Percentiles rank a stretch among this genome's conserved stretches.
Conservation (phyloP, 2,888 invertebrate genomes). For the Drosophila limbata region DNA sequence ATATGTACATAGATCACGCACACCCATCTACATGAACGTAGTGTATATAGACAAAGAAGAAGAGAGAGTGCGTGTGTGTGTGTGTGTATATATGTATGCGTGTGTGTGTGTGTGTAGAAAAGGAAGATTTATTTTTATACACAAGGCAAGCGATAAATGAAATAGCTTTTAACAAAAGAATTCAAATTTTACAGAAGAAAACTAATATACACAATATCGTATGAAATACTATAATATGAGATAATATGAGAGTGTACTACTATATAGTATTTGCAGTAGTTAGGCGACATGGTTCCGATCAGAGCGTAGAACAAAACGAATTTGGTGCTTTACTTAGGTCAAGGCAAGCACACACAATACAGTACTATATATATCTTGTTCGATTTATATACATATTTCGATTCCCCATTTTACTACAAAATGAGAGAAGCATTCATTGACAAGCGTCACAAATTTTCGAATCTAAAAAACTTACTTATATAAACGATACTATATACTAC, state of each 20-base stretch:
- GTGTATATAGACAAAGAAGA: slow-evolving; percentile 38
- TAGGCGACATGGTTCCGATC: slow-evolving; percentile 35
- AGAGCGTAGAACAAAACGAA: slow-evolving; percentile 32
- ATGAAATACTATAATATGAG: background rate
- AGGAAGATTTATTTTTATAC: slow-evolving; percentile 56
- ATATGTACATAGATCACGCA: slow-evolving; percentile 11
- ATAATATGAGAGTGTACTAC: slow-evolving; percentile 6
- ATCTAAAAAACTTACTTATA: slow-evolving; percentile 11
- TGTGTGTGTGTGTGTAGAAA: slow-evolving; percentile 38
- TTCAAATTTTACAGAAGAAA: slow-evolving; percentile 44
- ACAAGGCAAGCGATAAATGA: slow-evolving; percentile 32
- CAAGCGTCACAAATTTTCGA: slow-evolving; percentile 26
- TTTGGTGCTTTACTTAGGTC: slow-evolving; percentile 53
- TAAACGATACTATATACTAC: slow-evolving; percentile 1
- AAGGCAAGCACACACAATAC: slow-evolving; percentile 14
- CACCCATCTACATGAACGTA: slow-evolving; percentile 10
- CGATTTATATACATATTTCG: background rate
- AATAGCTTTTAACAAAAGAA: slow-evolving; percentile 41
- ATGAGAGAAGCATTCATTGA: background rate
- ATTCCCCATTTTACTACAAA: background rate
- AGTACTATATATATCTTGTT: slow-evolving; percentile 3
- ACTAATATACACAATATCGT: background rate
- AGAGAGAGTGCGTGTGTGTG: slow-evolving; percentile 5
- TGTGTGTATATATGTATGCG: slow-evolving; percentile 4
- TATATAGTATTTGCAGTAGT: slow-evolving; percentile 31